Evolutionary conservation across 2,113 vertebrate genomes (phyloP), one percentile per base, ranked within the genome.

Genomic region (Syngnathoides biaculeatus): DNA sequence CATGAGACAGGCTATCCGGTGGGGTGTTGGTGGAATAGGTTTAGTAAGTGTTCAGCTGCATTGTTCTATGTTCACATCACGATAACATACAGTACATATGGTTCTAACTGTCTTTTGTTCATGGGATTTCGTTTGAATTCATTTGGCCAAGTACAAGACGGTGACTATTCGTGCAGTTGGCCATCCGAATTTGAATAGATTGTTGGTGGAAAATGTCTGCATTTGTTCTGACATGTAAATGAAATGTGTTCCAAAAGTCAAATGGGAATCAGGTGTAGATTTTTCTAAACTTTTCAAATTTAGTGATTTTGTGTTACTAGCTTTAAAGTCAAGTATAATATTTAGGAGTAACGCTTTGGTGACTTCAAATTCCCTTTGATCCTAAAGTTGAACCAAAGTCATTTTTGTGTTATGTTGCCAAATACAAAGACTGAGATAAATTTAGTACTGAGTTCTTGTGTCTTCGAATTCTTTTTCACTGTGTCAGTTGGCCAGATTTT

Each of bases 41-140:
- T 85, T 80, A 88, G 84, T 81, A 79, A 81, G 72, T 57, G 55
- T 52, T 78, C 55, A 40, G 77, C 62, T 65, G 67, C 76, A 72
- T 83, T 69, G 58, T 35, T 64, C 12, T 60, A 57, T 74, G 45
- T 1, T 35, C 30, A 68, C 40, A 69, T 56, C 69, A 50, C 22
- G 57, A 84, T 79, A 81, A 83, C n/a, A n/a, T 77, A 67, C 73
- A 48, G 48, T n/a, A 70, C 82, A 79, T 58, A 20, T 64, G 15
- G 58, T 26, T 13, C 13, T 65, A 27, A 78, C 72, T 65, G 30
- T 58, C 43, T 68, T 9, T 20, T 67, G 24, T 67, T 55, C 59
- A 3, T 39, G 13, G 17, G 56, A 68, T 24, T 62, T 14, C 8
- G 24, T 43, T 42, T 26, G n/a, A 1, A 38, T 24, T 42, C 39